These are phyloP conservation scores for Gerosis bhagava DNA, from an alignment of 2,888 invertebrate genomes.

Conservation along the genomic window DNA sequence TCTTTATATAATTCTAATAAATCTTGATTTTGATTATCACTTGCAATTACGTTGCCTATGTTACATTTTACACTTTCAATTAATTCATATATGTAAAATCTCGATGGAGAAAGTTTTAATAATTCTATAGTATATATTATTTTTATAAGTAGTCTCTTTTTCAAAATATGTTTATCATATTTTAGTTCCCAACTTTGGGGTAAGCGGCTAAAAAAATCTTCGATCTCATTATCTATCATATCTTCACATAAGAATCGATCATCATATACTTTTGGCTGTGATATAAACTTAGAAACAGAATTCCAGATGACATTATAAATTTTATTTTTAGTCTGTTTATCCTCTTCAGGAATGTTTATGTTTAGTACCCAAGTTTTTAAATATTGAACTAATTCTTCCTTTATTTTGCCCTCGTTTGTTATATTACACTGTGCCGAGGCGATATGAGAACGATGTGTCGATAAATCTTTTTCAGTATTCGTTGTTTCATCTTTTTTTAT, in stretches of 20 bases:
- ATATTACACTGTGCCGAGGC: no score
- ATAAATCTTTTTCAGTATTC: no score
- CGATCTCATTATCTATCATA: constrained; percentile 57
- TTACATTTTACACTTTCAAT: constrained; percentile 44
- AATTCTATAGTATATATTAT: constrained; percentile 44
- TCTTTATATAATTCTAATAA: constrained; percentile 44
- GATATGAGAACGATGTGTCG: no score
- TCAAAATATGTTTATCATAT: constrained; percentile 43
- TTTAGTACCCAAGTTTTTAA: constrained; percentile 53
- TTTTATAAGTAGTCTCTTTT: constrained; percentile 51
- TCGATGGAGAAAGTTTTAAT: constrained; percentile 37
- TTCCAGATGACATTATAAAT: no score
- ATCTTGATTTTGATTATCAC: constrained; percentile 30
- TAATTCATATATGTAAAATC: constrained; percentile 50
- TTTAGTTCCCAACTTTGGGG: constrained; percentile 50
- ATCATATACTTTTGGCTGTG: constrained; percentile 43
- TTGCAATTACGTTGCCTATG: constrained; percentile 36
- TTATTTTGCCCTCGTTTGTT: constrained; percentile 36
- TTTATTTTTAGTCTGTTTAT: no score
- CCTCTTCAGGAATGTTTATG: constrained; percentile 38
- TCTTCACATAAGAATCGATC: constrained; percentile 56
- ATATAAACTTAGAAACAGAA: constrained; percentile 51
- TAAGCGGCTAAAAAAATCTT: constrained; percentile 48
- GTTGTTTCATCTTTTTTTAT: constrained; percentile 2
- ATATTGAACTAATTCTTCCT: constrained; percentile 47